Percentiles rank a stretch among this genome's conserved stretches.
Conservation (phyloP, 2,113 vertebrate species). For the Gallinago paraguaiae region DNA sequence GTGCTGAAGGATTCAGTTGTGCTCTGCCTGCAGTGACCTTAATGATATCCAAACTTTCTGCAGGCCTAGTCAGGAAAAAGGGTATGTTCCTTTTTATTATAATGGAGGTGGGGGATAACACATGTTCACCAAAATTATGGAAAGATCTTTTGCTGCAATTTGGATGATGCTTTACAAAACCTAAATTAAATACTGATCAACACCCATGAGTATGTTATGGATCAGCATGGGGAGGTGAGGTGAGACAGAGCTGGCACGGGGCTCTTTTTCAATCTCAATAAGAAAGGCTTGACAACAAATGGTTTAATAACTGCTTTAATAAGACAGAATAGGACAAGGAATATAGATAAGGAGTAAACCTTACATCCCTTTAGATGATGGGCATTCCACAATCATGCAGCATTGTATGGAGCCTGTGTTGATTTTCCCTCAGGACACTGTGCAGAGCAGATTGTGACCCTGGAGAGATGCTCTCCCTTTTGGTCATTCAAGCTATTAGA, state of each 20-base stretch:
- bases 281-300: background rate
- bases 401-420: fast-evolving
- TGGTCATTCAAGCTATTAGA: background rate
- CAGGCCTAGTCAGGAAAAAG: background rate
- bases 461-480: background rate
- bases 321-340: background rate
- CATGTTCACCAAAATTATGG: background rate
- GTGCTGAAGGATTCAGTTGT: background rate
- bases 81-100: background rate
- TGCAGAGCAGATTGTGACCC: background rate
- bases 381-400: background rate
- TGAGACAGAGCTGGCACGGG: fast-evolving
- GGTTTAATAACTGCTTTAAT: background rate
- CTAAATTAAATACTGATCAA: background rate
- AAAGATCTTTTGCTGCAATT: background rate
- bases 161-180: background rate
- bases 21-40: background rate
- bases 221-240: background rate
- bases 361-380: background rate
- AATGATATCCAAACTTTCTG: background rate
- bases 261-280: background rate
- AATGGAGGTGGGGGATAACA: background rate
- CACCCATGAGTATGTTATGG: background rate
- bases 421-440: background rate
- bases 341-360: background rate